Evolutionary conservation across 1,140 invertebrate genomes (phyloP), one percentile per base, ranked within the genome.

Genomic region (Drosophila hydei): DNA sequence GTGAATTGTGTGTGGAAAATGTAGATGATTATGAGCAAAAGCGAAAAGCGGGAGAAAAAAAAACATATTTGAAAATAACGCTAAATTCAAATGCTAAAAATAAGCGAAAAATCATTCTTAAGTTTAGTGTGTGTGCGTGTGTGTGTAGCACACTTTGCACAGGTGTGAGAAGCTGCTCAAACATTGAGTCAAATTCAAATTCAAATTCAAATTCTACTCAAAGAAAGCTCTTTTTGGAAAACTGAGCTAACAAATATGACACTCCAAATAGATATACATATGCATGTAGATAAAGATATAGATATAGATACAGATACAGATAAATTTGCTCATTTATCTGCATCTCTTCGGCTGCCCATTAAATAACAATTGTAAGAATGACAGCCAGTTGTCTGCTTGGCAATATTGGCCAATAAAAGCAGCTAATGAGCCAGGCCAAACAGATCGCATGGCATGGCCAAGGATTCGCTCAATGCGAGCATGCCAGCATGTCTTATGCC

Each of bases 51-150:
- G 54, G 70, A 68, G 63, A 48, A 60, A 67, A 65, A 72, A 40
- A 70, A 16, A 33, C 14, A 70, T 19, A 64, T 18, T 48, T 61
- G 64, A 45, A 79, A 73, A 70, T 48, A 84, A 79, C 62, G 43
- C 60, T 65, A 79, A 88, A 78, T 81, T 83, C 68, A 71, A 75
- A 79, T 88, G 83, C 83, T 88, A 88, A 88, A 88, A 88, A 88
- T 88, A 88, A 88, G 83, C 78, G 78, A 88, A 88, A 88, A 88
- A 76, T 88, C 81, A 81, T 87, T 77, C 75, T 87, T 77, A 87
- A 80, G 59, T 80, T 77, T 85, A 80, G 58, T 23, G 52, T 65
- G 18, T 25, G 16, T 5, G 16, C 30, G 38, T 65, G 21, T 36
- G 55, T 79, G 30, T 85, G 38, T 55, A 61, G 55, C 52, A 43